These are phyloP conservation scores for Alaudala cheleensis DNA, from an alignment of 2,113 vertebrate genomes.

Conservation along the genomic window DNA sequence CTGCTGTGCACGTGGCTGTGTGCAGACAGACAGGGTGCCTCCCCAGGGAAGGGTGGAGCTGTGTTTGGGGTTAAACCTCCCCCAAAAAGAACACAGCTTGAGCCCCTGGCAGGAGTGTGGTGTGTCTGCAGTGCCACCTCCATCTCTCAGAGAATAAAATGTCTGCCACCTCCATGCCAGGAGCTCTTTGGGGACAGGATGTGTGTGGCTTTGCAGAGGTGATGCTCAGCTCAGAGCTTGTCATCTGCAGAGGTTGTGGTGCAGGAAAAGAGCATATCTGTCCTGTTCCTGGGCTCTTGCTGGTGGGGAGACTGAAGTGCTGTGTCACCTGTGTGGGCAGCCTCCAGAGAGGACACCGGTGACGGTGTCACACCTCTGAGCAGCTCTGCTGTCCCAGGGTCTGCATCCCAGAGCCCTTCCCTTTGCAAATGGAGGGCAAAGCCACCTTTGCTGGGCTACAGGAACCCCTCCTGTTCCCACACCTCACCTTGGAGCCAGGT, in stretches of 20 bases:
- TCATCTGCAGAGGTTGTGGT: neutral
- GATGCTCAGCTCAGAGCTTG: neutral
- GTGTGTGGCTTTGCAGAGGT: neutral
- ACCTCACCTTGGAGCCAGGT: neutral
- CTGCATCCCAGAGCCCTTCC: neutral
- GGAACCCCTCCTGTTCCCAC: accelerated
- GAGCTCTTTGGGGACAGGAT: neutral
- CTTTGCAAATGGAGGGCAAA: neutral
- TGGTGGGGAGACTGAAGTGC: neutral
- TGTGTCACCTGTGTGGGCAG: neutral
- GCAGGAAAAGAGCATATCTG: neutral
- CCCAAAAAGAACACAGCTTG: neutral
- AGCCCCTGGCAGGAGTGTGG: neutral
- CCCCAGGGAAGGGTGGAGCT: neutral
- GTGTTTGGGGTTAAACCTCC: neutral
- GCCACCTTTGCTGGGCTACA: neutral
- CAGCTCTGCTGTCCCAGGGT: neutral
- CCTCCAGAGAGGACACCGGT: neutral
- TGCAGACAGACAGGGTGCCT: neutral
- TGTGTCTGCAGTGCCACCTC: neutral
- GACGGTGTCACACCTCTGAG: no score
- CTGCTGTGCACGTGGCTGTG: accelerated
- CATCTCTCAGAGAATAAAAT: neutral
- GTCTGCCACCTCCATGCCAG: neutral
- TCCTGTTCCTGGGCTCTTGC: neutral